Base-by-base conservation (phyloP, 53 echinoderm and acorn worm genomes). In the Mesocentrotus franciscanus region DNA sequence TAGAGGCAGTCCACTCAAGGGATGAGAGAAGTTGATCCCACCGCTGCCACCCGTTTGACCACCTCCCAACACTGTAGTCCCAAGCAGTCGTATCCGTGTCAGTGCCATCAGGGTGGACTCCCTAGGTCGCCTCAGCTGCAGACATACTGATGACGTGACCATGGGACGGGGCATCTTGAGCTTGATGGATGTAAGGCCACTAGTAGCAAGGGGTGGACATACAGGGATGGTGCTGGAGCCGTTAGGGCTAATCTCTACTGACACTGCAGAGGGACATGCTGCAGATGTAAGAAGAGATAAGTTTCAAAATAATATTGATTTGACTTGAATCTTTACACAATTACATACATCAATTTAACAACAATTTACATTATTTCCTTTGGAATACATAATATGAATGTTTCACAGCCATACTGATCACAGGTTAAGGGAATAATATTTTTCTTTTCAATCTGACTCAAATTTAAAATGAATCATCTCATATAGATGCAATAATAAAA, bases 191-290 rank as follows among this genome's bases (percentile, higher is more conserved):
- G 97, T 97, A 20, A 98, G 95, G 42, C 99, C 98, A 72, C 97
- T 96, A 95, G 97, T 98, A 30, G 99, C 92, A 7, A 98, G 91
- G 32, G 99, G 99, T 12, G 98, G 97, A 58, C 98, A 96, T 62
- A 98, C 89, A 18, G 99, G 99, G n/a, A 96, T 71, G 17, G 97
- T 90, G 60, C 95, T 98, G 95, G 97, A 94, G 33, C 99, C 99
- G 87, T 96, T 97, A 56, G 97, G 95, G 78, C 99, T 99, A 90
- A 99, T 96, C 97, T 99, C 99, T 22, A 98, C 75, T 35, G 98
- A 97, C 13, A 99, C 97, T 0, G 97, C 96, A 18, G 98, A 96
- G 39, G 99, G 99, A 92, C 99, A 99, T 29, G 98, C 99, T 99
- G 93, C 4, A 90, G 71, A 30, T 27, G n/a, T 81, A 13, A 92